Evolutionary conservation across 2,113 vertebrate genomes (phyloP), one percentile per base, ranked within the genome.

Genomic region (Callionymus lyra): DNA sequence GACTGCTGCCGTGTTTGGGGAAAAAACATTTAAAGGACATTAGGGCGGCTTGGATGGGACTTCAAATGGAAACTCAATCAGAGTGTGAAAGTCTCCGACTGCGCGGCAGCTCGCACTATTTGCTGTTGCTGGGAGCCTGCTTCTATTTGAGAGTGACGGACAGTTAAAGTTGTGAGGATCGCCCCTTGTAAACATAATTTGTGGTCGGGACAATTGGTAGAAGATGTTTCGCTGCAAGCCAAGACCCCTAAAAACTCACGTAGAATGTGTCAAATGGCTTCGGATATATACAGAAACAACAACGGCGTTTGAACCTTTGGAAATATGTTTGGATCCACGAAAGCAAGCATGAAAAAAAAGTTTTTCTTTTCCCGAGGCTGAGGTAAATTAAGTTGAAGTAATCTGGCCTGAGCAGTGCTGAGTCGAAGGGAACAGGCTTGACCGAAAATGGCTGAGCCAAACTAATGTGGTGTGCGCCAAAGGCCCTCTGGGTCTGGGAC

Each of bases 11-110:
- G 63, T 76, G 70, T 77, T 70, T 69, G 58, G 66, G n/a, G 75
- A 75, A 78, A 79, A 76, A 81, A 63, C 70, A 69, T 82, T 76
- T 84, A 70, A 82, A 82, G 63, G 61, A 72, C 76, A 78, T 82
- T 74, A 74, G 60, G n/a, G 63, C 41, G 49, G 66, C 69, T 72
- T 74, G 70, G 72, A 79, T 68, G 63, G 4, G 14, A 75, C 79
- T 68, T 82, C 76, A 72, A 79, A 78, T 70, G 68, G 70, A 79
- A 81, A 79, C 52, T 68, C 64, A 68, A 74, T 70, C 66, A 72
- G 70, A 56, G 73, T 73, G 71, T 67, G 65, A 77, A 78, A 65
- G 43, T 37, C 37, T 48, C 63, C 33, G 65, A 59, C 56, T 37
- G 40, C 50, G 58, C 66, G 55, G 58, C 59, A 47, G 56, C 62